Evolutionary conservation across 1,140 invertebrate species (phyloP), one percentile per base, ranked within the genome.

Genomic region (Leptinotarsa undecemlineata): DNA sequence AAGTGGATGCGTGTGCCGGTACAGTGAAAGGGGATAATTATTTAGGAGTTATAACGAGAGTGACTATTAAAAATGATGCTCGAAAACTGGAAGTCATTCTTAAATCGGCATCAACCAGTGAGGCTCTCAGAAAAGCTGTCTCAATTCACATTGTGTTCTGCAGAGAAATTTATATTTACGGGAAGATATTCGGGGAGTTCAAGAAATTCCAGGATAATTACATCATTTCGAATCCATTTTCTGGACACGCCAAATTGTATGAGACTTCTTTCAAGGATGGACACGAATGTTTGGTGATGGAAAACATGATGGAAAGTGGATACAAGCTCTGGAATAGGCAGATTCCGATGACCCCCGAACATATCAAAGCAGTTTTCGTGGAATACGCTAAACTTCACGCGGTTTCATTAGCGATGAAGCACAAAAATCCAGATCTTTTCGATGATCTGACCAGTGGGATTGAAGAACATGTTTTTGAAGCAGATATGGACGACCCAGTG

Each of bases 381-480:
- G 85, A 85, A 47, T 86, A 90, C 76, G 90, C 85, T 4, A 86
- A 85, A 68, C 85, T 89, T 8, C 90, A 91, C 80, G 89, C 88
- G 2, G 72, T 87, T 0, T 88, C 88, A 0, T 84, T 87, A 72
- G 87, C 86, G 0, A 80, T 89, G 47, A 88, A 86, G 74, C 76
- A 85, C 19, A 79, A 83, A 60, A 77, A 86, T 63, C 82, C 82
- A 5, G 80, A 84, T 26, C 68, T 76, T 5, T 87, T 84, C 72
- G 57, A 78, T 6, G 61, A 77, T 20, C n/a, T 82, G 2, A 78
- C 78, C 5, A 76, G 72, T 67, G 68, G 81, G 23, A 68, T 81
- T 21, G 21, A 66, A 42, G 48, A 42, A 20, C 75, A 81, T 72
- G 86, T 72, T 81, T 77, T 82, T n/a, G 71, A 73, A 68, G n/a